A percentile compares a stretch with the other conserved stretches of the same genome.
Evolutionary conservation across 2,888 invertebrate species (phyloP).

Genomic region (Diadromus collaris): DNA sequence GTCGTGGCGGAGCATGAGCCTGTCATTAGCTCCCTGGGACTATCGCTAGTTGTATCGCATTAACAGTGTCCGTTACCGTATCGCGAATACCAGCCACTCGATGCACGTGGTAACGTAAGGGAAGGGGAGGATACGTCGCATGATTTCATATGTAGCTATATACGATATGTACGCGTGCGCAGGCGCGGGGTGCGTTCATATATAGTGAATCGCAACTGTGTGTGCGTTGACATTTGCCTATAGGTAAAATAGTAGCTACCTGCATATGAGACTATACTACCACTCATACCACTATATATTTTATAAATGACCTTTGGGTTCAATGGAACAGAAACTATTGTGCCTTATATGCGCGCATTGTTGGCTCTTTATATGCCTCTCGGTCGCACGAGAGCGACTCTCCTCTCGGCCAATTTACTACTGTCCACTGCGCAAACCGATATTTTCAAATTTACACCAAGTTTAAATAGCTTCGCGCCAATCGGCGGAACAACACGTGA

Average conservation of each 20-base stretch:
- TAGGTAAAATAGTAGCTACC: neutral
- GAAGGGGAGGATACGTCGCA: slow-evolving; percentile 15
- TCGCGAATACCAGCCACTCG: slow-evolving; percentile 63
- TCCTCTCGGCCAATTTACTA: slow-evolving; percentile 54
- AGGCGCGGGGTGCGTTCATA: neutral
- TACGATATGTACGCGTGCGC: neutral
- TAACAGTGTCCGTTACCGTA: slow-evolving; percentile 69
- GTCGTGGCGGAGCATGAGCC: slow-evolving; percentile 56
- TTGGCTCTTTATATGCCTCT: slow-evolving; percentile 45
- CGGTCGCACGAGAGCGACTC: slow-evolving; percentile 45
- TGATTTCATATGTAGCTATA: neutral
- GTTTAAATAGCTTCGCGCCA: slow-evolving; percentile 55
- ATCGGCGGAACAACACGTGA: slow-evolving; percentile 40
- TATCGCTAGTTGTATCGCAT: slow-evolving; percentile 70
- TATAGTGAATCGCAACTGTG: too few species aligned
- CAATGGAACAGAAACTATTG: slow-evolving; percentile 53
- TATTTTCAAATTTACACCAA: slow-evolving; percentile 60
- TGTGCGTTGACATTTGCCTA: neutral
- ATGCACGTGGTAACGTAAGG: slow-evolving; percentile 24
- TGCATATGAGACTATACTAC: slow-evolving; percentile 26
- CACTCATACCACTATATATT: slow-evolving; percentile 43
- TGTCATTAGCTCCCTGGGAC: slow-evolving; percentile 65
- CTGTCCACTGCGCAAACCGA: slow-evolving; percentile 52
- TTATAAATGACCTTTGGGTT: slow-evolving; percentile 46
- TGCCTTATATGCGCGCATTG: slow-evolving; percentile 48